phyloP scores from a whole-genome alignment of 37 sponge, comb jelly and placozoan genomes.

The Theonella swinhoei region DNA sequence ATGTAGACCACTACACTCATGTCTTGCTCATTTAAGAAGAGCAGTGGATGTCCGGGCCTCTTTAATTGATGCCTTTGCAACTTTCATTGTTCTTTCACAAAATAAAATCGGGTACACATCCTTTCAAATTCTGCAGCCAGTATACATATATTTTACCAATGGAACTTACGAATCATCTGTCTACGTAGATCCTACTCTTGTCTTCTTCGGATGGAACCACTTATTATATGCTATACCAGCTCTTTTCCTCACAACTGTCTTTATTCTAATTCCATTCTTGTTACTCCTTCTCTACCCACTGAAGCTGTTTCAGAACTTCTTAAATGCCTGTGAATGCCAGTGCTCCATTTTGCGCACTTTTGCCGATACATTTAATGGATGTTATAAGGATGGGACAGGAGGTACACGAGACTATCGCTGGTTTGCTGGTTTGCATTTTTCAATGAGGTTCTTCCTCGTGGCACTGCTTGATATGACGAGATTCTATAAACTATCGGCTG shows the following conservation, averaged over 20 bases:
- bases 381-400: slow-evolving; percentile 34
- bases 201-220: slow-evolving; percentile 13
- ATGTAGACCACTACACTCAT: slow-evolving; percentile 5
- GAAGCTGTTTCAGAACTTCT: not conserved
- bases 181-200: slow-evolving; percentile 14
- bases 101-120: slow-evolving; percentile 16
- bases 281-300: slow-evolving; percentile 4
- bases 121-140: slow-evolving; percentile 10
- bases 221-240: slow-evolving; percentile 15
- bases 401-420: slow-evolving; percentile 25
- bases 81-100: slow-evolving; percentile 34
- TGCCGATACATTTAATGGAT: slow-evolving; percentile 5
- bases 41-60: slow-evolving; percentile 11
- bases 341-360: not conserved
- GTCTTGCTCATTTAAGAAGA: not conserved
- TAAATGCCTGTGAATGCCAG: not conserved
- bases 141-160: not conserved
- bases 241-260: slow-evolving; percentile 4
- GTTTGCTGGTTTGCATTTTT: slow-evolving; percentile 13
- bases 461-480: not conserved
- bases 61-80: slow-evolving; percentile 41
- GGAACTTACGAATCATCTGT: not conserved
- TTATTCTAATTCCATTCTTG: slow-evolving; percentile 10
- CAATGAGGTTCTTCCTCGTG: not conserved
- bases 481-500: not conserved